Percentiles rank a stretch among this genome's conserved stretches.
Conservation (phyloP, 2,797 vertebrate species). For the Triplophysa yarkandensis region DNA sequence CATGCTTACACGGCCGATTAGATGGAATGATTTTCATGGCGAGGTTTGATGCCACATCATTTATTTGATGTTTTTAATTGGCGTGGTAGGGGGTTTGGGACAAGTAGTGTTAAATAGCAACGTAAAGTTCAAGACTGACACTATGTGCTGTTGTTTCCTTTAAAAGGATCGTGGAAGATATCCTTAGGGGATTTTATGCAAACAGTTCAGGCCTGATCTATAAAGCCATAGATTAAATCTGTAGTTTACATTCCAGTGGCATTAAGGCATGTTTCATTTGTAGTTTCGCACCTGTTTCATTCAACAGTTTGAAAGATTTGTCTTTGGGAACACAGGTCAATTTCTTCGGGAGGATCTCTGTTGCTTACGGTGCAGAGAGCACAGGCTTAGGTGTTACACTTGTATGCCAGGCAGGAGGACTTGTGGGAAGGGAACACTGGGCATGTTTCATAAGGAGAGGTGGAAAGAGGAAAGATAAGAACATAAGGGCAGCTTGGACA, state of each 20-base stretch:
- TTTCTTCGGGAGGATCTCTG: background rate
- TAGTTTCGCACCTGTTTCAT: background rate
- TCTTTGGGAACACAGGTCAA: background rate
- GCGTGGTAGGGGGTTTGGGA: constrained; percentile 32
- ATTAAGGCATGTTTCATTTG: constrained; percentile 41
- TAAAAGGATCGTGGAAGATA: constrained; percentile 4
- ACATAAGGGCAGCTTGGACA: constrained; percentile 63
- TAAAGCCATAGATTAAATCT: constrained; percentile 31
- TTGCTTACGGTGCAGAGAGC: background rate
- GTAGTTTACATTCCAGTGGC: constrained; percentile 16
- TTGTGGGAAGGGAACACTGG: constrained; percentile 46
- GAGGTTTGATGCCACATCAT: constrained; percentile 52
- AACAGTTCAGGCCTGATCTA: constrained; percentile 58
- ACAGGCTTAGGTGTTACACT: constrained; percentile 46
- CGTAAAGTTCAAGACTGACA: constrained; percentile 36
- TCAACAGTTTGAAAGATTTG: too few relatives aligned
- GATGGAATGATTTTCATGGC: constrained; percentile 51
- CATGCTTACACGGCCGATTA: constrained; percentile 52
- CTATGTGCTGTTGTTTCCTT: constrained; percentile 23
- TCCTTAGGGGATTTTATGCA: constrained; percentile 54
- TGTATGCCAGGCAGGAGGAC: constrained; percentile 29
- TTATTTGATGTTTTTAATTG: constrained; percentile 57
- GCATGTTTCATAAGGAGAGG: constrained; percentile 49
- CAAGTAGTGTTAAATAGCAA: constrained; percentile 27
- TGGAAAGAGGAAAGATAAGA: constrained; percentile 62